phyloP scores from a whole-genome alignment of 2,113 vertebrate genomes.

The Pitta sordida region DNA sequence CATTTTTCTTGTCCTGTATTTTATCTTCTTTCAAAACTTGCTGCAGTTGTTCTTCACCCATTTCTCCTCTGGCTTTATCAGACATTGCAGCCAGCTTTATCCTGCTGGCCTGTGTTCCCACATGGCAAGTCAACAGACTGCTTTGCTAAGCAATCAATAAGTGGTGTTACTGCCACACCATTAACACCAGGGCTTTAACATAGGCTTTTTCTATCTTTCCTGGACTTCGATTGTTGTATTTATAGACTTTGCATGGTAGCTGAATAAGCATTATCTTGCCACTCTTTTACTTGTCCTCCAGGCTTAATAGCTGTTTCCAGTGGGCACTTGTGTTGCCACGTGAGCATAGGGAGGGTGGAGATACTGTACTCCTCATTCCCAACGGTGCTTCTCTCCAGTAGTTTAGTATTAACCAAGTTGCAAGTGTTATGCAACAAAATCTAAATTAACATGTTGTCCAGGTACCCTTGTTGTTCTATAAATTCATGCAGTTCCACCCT shows the following conservation, averaged over 20 bases:
- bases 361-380: neutral
- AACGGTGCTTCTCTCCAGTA: neutral
- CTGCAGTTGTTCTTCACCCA: neutral
- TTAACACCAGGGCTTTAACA: neutral
- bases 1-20: neutral
- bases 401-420: neutral
- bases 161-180: neutral
- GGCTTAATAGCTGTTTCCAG: neutral
- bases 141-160: neutral
- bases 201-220: neutral
- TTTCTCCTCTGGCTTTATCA: slow-evolving; percentile 8
- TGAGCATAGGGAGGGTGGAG: neutral
- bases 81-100: neutral
- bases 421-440: neutral
- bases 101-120: neutral
- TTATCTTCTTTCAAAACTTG: neutral
- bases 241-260: neutral
- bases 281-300: neutral
- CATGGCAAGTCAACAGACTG: neutral
- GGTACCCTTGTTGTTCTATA: neutral
- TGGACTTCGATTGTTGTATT: neutral
- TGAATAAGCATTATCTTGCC: neutral
- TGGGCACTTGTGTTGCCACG: neutral
- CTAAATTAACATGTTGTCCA: neutral
- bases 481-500: neutral